Evolutionary conservation across 2,797 vertebrate genomes (phyloP).

Genomic region (Allobates femoralis): DNA sequence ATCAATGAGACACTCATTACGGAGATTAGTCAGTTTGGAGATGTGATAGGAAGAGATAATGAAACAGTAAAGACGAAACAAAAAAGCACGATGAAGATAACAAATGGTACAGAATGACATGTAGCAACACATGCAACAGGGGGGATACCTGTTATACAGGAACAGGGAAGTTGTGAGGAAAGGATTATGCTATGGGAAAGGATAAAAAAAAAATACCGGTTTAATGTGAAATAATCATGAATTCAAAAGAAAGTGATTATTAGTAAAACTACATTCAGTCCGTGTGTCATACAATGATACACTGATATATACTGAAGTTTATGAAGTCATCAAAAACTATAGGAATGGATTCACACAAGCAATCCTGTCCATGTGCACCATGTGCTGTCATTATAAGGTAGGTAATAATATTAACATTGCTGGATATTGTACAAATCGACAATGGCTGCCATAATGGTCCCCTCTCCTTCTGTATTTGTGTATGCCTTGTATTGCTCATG

Average conservation of each 20-base stretch:
- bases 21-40: background rate
- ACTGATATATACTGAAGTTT: background rate
- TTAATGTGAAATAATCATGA: conserved; percentile 22
- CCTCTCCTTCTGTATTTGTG: too few relatives aligned
- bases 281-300: background rate
- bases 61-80: background rate
- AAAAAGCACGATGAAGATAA: background rate
- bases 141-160: conserved; percentile 61
- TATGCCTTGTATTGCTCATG: too few relatives aligned
- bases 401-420: background rate
- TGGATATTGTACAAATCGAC: background rate
- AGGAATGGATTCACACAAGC: background rate
- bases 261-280: conserved; percentile 2
- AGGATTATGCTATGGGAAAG: conserved; percentile 59
- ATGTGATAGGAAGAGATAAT: background rate
- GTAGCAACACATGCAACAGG: conserved; percentile 30
- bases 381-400: background rate
- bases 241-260: background rate
- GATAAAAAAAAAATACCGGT: conserved; percentile 45
- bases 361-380: background rate
- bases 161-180: conserved; percentile 56
- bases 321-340: background rate
- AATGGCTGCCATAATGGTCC: background rate
- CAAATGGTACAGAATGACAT: conserved; percentile 17
- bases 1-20: background rate